Percentiles rank a stretch among this genome's conserved stretches.
These are phyloP conservation scores for Anneissia japonica DNA, from an alignment of 35 echinoderm and acorn worm species.

Conservation along the genomic window DNA sequence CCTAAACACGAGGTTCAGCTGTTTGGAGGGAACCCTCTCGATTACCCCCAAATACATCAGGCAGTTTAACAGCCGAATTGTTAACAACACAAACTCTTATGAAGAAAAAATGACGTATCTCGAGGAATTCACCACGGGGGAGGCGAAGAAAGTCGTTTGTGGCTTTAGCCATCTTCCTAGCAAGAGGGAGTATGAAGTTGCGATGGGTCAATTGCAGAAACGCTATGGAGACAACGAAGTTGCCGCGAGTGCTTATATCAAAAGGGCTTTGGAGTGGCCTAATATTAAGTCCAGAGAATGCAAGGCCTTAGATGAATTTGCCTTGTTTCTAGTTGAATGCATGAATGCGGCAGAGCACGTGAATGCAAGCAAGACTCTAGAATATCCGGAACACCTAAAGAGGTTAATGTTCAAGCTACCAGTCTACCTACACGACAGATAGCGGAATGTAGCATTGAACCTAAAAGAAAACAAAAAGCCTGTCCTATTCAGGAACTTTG, in stretches of 20 bases:
- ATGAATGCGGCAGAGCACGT: slow-evolving; percentile 9
- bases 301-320: slow-evolving; percentile 4
- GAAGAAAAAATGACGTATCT: slow-evolving; percentile 19
- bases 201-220: neutral
- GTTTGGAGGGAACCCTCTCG: slow-evolving; percentile 19
- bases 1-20: neutral
- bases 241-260: slow-evolving; percentile 8
- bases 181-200: neutral
- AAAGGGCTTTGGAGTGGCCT: slow-evolving; percentile 24
- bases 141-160: neutral
- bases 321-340: slow-evolving; percentile 26
- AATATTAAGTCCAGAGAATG: neutral
- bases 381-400: slow-evolving; percentile 27
- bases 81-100: neutral
- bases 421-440: slow-evolving; percentile 18
- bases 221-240: slow-evolving; percentile 20
- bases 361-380: slow-evolving; percentile 20
- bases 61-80: slow-evolving; percentile 27
- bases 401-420: slow-evolving; percentile 4
- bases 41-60: slow-evolving; percentile 2
- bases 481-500: slow-evolving; percentile 1
- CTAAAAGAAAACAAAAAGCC: slow-evolving; percentile 14
- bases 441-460: slow-evolving; percentile 19
- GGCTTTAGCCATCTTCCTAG: neutral
- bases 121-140: slow-evolving; percentile 17